These are phyloP conservation scores for Scrobipalpa costella DNA, from an alignment of 2,888 invertebrate genomes.

Conservation along the genomic window DNA sequence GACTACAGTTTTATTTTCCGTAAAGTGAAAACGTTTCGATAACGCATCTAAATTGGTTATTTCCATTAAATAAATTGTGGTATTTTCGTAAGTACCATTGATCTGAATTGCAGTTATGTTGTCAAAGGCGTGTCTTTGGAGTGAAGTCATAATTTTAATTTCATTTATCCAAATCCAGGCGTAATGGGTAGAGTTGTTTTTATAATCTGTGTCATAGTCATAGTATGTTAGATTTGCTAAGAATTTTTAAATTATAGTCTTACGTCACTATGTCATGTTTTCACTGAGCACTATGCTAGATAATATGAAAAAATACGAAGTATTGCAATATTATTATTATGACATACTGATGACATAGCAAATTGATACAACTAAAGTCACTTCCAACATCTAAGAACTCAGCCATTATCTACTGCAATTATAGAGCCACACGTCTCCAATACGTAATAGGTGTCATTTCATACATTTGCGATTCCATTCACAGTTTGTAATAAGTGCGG, in stretches of 20 bases:
- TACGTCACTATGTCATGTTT: no score
- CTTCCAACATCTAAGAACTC: neutral
- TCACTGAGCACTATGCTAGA: neutral
- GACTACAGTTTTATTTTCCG: slow-evolving; percentile 54
- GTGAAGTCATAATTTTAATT: slow-evolving; percentile 15
- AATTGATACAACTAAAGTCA: neutral
- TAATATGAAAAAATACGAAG: neutral
- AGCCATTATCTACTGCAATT: slow-evolving; percentile 38
- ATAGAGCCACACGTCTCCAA: slow-evolving; percentile 45
- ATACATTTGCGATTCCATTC: slow-evolving; percentile 56
- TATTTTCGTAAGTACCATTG: slow-evolving; percentile 24
- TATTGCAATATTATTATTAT: no score
- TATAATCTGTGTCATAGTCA: neutral
- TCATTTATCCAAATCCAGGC: neutral
- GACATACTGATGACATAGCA: neutral
- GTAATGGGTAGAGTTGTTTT: neutral
- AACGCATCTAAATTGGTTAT: slow-evolving; percentile 53
- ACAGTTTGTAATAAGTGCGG: slow-evolving; percentile 50
- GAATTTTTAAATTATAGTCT: neutral
- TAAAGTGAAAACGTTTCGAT: slow-evolving; percentile 54
- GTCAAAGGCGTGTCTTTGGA: slow-evolving; percentile 20
- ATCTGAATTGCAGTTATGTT: slow-evolving; percentile 24
- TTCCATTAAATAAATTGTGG: slow-evolving; percentile 34
- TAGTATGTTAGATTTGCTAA: no score
- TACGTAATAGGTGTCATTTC: slow-evolving; percentile 50